A percentile compares a stretch with the other conserved stretches of the same genome.
Conservation (phyloP, 2,888 invertebrate species). For the Dione juno region DNA sequence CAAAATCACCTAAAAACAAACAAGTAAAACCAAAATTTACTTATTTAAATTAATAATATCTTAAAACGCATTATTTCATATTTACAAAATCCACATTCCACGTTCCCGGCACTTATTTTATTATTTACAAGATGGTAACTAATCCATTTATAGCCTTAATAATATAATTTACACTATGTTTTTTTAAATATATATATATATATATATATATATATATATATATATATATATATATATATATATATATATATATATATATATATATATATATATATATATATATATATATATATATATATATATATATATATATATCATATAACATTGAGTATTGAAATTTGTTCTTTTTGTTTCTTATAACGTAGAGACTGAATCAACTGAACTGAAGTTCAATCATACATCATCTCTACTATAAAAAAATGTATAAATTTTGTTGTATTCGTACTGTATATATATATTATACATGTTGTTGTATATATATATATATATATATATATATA, state of each 20-base stretch:
- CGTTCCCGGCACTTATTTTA: conserved; percentile 72
- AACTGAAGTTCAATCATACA: no score
- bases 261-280: conserved; percentile 8
- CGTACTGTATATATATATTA: no score
- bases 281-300: conserved; percentile 13
- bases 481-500: no score
- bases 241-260: conserved; percentile 13
- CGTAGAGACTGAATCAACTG: neutral
- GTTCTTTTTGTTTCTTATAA: neutral
- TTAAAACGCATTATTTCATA: conserved; percentile 22
- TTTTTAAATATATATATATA: conserved; percentile 15
- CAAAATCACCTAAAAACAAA: neutral
- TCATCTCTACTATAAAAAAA: no score
- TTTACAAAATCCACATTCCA: conserved; percentile 64
- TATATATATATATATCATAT: neutral
- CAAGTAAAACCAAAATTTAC: neutral
- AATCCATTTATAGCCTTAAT: neutral
- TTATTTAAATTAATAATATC: conserved; percentile 8
- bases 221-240: conserved; percentile 11
- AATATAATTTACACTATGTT: conserved; percentile 5
- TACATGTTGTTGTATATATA: no score
- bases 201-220: conserved; percentile 2
- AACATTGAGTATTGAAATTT: neutral
- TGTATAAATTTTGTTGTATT: no score
- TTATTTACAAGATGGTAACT: conserved; percentile 44